These are phyloP conservation scores for Astropecten irregularis DNA, from an alignment of 53 echinoderm and acorn worm species.

Conservation along the genomic window DNA sequence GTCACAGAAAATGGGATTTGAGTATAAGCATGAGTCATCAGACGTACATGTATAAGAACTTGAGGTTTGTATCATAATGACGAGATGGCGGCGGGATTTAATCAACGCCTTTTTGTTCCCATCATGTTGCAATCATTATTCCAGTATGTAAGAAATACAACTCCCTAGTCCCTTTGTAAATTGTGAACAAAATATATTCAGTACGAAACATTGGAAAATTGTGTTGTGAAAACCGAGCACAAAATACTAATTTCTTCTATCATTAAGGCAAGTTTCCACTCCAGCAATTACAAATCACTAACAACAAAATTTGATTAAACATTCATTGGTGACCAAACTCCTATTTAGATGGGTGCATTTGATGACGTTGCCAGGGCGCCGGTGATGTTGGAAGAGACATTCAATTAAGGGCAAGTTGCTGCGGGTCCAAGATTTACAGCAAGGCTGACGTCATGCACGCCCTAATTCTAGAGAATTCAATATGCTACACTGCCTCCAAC, in stretches of 20 bases:
- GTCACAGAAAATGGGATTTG: too few relatives aligned
- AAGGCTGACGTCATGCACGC: slow-evolving; percentile 49
- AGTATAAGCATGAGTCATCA: too few relatives aligned
- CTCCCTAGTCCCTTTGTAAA: too few relatives aligned
- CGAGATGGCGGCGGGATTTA: too few relatives aligned
- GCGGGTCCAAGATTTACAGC: slow-evolving; percentile 43
- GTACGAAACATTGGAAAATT: too few relatives aligned
- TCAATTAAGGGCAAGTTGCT: slow-evolving; percentile 48
- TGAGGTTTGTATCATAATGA: too few relatives aligned
- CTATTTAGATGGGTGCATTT: slow-evolving; percentile 34
- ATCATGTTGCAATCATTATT: too few relatives aligned
- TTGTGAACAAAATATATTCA: too few relatives aligned
- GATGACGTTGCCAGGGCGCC: slow-evolving; percentile 42
- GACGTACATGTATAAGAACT: too few relatives aligned
- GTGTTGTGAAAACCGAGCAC: too few relatives aligned
- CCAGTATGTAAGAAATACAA: too few relatives aligned
- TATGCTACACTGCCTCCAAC: slow-evolving; percentile 24
- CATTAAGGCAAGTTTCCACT: neutral
- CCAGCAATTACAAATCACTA: neutral
- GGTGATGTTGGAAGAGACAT: slow-evolving; percentile 40
- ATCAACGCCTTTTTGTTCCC: too few relatives aligned
- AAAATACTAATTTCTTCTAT: neutral
- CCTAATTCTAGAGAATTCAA: slow-evolving; percentile 45
- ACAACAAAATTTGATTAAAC: slow-evolving; percentile 24
- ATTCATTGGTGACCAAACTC: slow-evolving; percentile 47